A percentile compares a stretch with the other conserved stretches of the same genome.
phyloP scores from a whole-genome alignment of 2,113 vertebrate species.

The Sarotherodon lohbergeri region DNA sequence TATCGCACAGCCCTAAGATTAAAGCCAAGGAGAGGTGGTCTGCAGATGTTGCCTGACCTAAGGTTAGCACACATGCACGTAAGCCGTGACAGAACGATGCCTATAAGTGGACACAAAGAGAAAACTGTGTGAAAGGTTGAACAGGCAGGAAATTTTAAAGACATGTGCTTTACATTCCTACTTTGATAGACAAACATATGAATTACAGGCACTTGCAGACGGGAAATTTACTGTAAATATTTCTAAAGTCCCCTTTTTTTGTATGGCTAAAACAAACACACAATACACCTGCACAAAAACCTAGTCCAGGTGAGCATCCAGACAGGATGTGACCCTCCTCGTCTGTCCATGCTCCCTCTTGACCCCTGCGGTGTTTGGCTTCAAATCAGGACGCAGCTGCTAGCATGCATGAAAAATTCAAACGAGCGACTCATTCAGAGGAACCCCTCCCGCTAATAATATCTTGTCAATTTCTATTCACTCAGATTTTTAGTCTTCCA shows the following conservation, averaged over 20 bases:
- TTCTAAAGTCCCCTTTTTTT: not conserved
- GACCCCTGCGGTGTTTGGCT: not conserved
- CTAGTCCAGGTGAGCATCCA: not conserved
- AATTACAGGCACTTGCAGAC: not conserved
- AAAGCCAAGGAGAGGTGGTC: not conserved
- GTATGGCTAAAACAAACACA: conserved; percentile 13
- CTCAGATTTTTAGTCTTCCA: not conserved
- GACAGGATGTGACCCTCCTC: conserved; percentile 27
- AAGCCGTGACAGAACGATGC: not conserved
- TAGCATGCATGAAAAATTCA: not conserved
- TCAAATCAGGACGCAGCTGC: not conserved
- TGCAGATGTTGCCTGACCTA: not conserved
- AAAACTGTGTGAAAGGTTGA: not conserved
- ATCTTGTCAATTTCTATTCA: not conserved
- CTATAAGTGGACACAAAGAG: not conserved
- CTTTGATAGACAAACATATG: not conserved
- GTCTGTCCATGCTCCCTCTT: not conserved
- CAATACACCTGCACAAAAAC: conserved; percentile 1
- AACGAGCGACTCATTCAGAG: not conserved
- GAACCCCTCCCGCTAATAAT: not conserved
- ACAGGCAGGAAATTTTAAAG: conserved; percentile 1
- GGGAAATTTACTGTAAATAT: conserved; percentile 22
- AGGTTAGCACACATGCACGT: not conserved
- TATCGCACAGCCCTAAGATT: not conserved
- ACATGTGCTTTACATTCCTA: not conserved